Percentiles rank a stretch among this genome's conserved stretches.
These are phyloP conservation scores for Symphodus melops DNA, from an alignment of 2,113 vertebrate genomes.

Conservation along the genomic window DNA sequence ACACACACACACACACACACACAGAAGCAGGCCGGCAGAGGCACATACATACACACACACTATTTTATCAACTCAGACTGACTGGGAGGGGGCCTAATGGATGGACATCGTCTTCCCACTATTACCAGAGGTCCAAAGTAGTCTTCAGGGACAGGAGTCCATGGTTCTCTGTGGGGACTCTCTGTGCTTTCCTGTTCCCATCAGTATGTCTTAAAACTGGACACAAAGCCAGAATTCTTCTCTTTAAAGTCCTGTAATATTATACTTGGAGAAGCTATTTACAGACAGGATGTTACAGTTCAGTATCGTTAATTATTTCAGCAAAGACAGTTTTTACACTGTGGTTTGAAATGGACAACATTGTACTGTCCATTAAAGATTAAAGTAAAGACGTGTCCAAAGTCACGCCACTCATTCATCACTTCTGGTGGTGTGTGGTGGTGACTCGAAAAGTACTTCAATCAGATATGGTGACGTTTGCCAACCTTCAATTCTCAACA, in stretches of 20 bases:
- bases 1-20: constrained; percentile 21
- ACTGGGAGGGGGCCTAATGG: constrained; percentile 8
- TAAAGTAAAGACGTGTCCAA: too few relatives aligned
- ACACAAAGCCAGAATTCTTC: constrained; percentile 2
- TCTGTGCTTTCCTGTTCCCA: constrained; percentile 29
- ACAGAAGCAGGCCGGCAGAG: background rate
- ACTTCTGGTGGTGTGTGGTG: too few relatives aligned
- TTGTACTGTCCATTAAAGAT: too few relatives aligned
- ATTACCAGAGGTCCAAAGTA: background rate
- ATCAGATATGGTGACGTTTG: too few relatives aligned
- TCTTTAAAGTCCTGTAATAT: constrained; percentile 20
- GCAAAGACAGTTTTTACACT: background rate
- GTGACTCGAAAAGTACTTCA: too few relatives aligned
- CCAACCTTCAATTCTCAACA: too few relatives aligned
- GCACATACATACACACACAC: background rate
- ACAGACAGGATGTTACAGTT: background rate
- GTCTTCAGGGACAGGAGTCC: constrained; percentile 24
- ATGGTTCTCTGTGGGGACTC: constrained; percentile 22
- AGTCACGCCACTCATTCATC: too few relatives aligned
- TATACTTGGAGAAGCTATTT: too few relatives aligned
- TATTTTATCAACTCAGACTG: background rate
- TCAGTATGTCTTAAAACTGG: constrained; percentile 19
- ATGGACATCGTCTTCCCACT: constrained; percentile 3
- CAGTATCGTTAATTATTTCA: background rate
- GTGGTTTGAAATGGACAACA: too few relatives aligned